Evolutionary conservation across 2,888 invertebrate genomes (phyloP).

Genomic region (Athripsodes cinereus): DNA sequence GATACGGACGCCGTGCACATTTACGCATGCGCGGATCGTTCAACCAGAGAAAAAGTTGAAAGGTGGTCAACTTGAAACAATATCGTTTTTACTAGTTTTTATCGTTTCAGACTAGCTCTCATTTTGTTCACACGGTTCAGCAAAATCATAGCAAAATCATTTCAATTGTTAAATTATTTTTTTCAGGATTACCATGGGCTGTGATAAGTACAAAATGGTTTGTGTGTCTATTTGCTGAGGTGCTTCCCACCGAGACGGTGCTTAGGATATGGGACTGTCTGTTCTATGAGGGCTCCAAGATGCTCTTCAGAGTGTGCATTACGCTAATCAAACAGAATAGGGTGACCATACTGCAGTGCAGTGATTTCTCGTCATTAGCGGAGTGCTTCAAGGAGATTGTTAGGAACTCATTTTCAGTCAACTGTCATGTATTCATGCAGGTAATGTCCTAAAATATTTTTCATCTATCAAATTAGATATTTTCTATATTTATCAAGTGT

Average conservation of each 20-base stretch:
- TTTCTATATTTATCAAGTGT: too few species aligned
- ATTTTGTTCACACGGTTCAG: too few species aligned
- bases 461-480: too few species aligned
- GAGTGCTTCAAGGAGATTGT: slow-evolving; percentile 79
- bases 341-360: slow-evolving; percentile 64
- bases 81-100: too few species aligned
- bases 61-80: too few species aligned
- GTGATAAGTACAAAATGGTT: slow-evolving; percentile 95
- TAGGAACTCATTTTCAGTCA: slow-evolving; percentile 67
- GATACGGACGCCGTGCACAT: too few species aligned
- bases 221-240: slow-evolving; percentile 89
- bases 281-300: slow-evolving; percentile 91
- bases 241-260: slow-evolving; percentile 90
- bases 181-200: slow-evolving; percentile 74
- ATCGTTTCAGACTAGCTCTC: too few species aligned
- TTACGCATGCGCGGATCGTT: too few species aligned
- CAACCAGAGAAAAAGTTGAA: too few species aligned
- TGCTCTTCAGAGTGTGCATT: slow-evolving; percentile 83
- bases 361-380: slow-evolving; percentile 75
- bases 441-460: too few species aligned
- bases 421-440: slow-evolving; percentile 87
- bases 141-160: too few species aligned
- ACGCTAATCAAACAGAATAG: slow-evolving; percentile 73
- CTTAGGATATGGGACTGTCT: slow-evolving; percentile 93
- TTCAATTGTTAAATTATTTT: too few species aligned